Percentiles rank a stretch among this genome's conserved stretches.
phyloP scores from a whole-genome alignment of 2,113 vertebrate genomes.

The Cisticola juncidis region DNA sequence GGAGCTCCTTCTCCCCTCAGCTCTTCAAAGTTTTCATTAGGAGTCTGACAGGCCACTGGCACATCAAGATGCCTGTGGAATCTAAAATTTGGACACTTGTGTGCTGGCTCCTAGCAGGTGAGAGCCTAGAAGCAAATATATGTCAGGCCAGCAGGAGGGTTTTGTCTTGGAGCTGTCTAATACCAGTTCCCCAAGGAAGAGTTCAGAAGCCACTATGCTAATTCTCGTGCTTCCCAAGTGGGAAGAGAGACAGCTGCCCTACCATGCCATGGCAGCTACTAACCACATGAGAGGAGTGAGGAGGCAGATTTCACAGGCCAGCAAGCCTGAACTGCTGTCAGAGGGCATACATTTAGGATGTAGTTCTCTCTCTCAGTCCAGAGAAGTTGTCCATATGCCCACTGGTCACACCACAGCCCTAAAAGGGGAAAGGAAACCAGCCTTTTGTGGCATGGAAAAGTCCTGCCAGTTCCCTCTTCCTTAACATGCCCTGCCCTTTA shows the following conservation, averaged over 20 bases:
- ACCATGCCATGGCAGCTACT: too few relatives aligned
- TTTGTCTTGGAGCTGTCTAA: background rate
- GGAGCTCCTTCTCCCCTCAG: background rate
- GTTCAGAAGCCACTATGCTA: background rate
- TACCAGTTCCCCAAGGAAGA: background rate
- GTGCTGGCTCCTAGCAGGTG: background rate
- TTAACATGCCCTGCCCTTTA: background rate
- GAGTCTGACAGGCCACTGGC: background rate
- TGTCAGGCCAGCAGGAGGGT: background rate
- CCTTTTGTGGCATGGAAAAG: background rate
- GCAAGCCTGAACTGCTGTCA: background rate
- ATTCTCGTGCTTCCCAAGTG: background rate
- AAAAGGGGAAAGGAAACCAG: background rate
- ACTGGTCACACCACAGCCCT: background rate
- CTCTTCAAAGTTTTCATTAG: background rate
- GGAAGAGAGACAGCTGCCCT: background rate
- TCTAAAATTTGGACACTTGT: background rate
- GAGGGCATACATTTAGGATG: background rate
- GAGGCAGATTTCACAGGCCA: background rate
- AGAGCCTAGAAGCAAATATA: background rate
- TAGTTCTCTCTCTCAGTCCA: background rate
- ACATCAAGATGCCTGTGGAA: background rate
- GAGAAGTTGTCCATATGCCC: accelerated
- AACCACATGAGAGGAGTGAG: background rate
- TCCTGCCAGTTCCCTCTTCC: background rate